Conservation (phyloP, 1,140 invertebrate genomes). For the Cyphomyrmex costatus region DNA sequence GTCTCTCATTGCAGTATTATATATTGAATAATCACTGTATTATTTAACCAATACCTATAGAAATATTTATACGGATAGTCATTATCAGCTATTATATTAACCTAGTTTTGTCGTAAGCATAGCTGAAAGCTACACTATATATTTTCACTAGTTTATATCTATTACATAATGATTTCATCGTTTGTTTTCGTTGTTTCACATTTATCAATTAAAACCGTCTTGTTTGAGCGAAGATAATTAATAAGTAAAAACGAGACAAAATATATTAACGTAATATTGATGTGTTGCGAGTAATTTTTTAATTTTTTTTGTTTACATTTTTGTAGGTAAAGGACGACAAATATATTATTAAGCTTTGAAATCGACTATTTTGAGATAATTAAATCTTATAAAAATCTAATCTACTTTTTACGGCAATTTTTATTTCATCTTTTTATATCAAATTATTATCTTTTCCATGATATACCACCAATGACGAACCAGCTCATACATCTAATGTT, state of each 20-base stretch:
- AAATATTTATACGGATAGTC: constrained; percentile 26
- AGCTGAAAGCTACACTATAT: background rate
- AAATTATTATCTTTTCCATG: background rate
- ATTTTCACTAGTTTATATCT: constrained; percentile 44
- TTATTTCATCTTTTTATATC: background rate
- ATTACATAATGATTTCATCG: constrained; percentile 20
- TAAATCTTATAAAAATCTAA: background rate
- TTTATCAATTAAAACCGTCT: background rate
- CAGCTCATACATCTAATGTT: background rate
- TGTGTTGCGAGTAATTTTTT: background rate
- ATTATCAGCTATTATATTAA: constrained; percentile 30
- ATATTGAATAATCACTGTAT: constrained; percentile 31
- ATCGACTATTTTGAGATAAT: background rate
- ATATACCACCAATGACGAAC: background rate
- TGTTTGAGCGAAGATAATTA: background rate
- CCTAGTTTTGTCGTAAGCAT: constrained; percentile 42
- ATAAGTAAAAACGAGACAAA: constrained; percentile 19
- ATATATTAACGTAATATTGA: background rate
- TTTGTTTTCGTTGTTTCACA: background rate
- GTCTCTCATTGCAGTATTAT: constrained; percentile 7
- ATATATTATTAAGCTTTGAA: background rate
- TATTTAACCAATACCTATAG: constrained; percentile 33
- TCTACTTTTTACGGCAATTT: background rate
- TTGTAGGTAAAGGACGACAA: background rate
- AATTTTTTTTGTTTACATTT: background rate